Base-by-base conservation (phyloP, 2,797 vertebrate species). In the Centroberyx gerrardi region DNA sequence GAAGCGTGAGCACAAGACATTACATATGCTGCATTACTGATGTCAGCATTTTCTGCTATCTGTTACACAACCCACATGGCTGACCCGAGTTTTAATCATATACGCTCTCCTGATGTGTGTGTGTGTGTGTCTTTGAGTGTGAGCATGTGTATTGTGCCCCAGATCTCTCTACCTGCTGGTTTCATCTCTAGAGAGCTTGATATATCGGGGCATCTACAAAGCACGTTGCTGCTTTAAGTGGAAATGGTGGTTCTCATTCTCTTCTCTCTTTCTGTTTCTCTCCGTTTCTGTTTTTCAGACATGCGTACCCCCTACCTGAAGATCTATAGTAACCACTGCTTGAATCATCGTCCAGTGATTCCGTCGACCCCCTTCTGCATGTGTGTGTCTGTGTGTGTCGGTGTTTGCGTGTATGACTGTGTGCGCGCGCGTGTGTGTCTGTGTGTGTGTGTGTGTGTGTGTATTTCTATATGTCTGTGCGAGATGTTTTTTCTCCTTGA, bases 321-420 rank as follows among this genome's bases (percentile, higher is more conserved):
- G 89, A 93, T 82, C 67, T 84, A 54, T 89, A 85, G 87, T 90
- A 75, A 86, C 75, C 68, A 89, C 81, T 79, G 87, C 84, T 90
- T 84, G 64, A 88, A 70, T 74, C 83, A 76, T 73, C 68, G 5
- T 76, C 75, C 72, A 73, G 81, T 72, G 55, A 87, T 78, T 54
- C 67, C 72, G 62, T 84, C 77, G 67, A 75, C 76, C 54, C 28
- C n/a, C 27, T 36, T 79, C 65, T 84, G 67, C 78, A 67, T 81
- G 73, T 82, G 62, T 76, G 62, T 76, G 62, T 84, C 62, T 69
- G n/a, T 65, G 33, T 52, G 36, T 68, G n/a, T 71, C 54, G 67
- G 14, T 66, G 60, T 71, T 18, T 72, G 62, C 74, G 18, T 38
- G 58, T 59, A 83, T 58, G 56, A 31, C 31, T 68, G 44, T 44